phyloP scores from a whole-genome alignment of 2,113 vertebrate species.

The Hippolais icterina region DNA sequence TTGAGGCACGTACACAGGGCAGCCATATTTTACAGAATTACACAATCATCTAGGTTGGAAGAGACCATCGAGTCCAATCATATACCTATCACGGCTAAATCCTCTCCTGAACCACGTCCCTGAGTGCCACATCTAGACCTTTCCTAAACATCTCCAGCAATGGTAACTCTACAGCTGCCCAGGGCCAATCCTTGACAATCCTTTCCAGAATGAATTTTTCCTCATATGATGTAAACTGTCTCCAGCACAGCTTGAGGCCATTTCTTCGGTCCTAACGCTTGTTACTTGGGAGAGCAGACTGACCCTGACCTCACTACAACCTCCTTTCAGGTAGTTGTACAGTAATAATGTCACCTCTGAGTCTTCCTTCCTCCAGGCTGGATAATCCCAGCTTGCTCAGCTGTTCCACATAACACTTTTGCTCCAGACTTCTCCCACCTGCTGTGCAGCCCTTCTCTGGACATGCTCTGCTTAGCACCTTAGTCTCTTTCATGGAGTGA shows the following conservation, averaged over 20 bases:
- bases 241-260: background rate
- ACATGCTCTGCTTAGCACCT: background rate
- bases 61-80: background rate
- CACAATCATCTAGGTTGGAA: background rate
- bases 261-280: accelerated
- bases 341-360: accelerated
- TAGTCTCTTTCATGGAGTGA: background rate
- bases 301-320: accelerated
- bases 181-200: background rate
- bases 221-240: background rate
- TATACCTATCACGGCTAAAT: background rate
- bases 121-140: background rate
- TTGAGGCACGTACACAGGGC: background rate
- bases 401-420: accelerated
- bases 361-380: background rate
- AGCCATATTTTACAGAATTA: background rate
- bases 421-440: background rate
- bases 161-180: background rate
- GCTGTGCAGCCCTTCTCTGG: accelerated
- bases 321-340: background rate
- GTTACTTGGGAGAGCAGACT: background rate
- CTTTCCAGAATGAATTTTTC: background rate
- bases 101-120: background rate
- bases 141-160: background rate
- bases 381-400: background rate